Evolutionary conservation across 2,888 invertebrate genomes (phyloP).

Genomic region (Tholera decimalis): DNA sequence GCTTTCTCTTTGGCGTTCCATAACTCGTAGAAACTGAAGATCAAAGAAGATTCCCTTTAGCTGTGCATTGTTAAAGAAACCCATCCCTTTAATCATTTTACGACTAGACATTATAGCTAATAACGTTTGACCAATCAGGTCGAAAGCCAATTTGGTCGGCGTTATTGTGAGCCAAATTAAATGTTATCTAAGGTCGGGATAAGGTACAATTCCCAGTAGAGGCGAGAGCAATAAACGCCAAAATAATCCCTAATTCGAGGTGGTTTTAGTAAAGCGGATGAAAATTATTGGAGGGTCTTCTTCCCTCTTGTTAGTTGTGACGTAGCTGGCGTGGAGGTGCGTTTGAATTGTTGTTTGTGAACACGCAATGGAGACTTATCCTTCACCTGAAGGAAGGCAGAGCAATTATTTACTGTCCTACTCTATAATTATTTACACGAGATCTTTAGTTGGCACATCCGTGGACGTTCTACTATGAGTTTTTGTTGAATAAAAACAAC

Average conservation of each 20-base stretch:
- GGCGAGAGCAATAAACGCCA: constrained; percentile 52
- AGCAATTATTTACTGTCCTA: constrained; percentile 68
- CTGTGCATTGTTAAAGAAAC: constrained; percentile 29
- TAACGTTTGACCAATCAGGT: constrained; percentile 47
- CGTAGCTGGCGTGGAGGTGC: constrained; percentile 67
- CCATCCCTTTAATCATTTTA: constrained; percentile 17
- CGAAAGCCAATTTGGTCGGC: constrained; percentile 37
- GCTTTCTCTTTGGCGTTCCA: constrained; percentile 21
- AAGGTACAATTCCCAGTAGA: constrained; percentile 54
- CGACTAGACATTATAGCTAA: constrained; percentile 25
- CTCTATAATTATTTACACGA: constrained; percentile 39
- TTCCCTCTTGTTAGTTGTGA: constrained; percentile 60
- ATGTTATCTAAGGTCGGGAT: constrained; percentile 40
- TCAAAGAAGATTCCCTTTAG: constrained; percentile 46
- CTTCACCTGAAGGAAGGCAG: constrained; percentile 62
- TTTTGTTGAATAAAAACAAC: constrained; percentile 6
- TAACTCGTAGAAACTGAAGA: constrained; percentile 25
- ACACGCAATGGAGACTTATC: constrained; percentile 74
- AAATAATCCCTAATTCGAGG: constrained; percentile 74
- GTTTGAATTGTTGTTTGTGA: constrained; percentile 75
- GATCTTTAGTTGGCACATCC: constrained; percentile 10
- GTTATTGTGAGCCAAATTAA: constrained; percentile 46
- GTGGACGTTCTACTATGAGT: constrained; percentile 17
- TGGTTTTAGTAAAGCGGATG: constrained; percentile 77
- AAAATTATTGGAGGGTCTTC: constrained; percentile 77